A percentile compares a stretch with the other conserved stretches of the same genome.
Conservation (phyloP, 2,113 vertebrate genomes). For the Hiodon alosoides region DNA sequence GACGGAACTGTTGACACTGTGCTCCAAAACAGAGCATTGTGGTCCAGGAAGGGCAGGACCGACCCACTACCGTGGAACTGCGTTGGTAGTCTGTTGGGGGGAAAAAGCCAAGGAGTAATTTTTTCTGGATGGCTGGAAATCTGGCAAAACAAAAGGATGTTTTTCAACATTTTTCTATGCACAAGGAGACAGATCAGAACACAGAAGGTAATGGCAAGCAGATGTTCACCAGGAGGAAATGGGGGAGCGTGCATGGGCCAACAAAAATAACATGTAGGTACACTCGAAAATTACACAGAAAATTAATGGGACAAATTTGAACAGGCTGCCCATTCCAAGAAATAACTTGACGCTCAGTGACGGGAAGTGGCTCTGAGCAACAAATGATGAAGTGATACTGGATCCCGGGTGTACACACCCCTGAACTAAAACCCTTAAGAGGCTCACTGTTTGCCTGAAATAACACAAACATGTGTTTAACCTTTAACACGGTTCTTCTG, state of each 20-base stretch:
- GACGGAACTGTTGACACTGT: no score
- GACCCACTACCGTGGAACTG: not conserved
- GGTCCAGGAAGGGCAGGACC: not conserved
- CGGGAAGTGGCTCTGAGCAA: constrained; percentile 1
- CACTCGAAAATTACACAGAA: constrained; percentile 16
- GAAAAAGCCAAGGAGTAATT: not conserved
- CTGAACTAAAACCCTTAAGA: no score
- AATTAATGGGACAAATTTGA: constrained; percentile 21
- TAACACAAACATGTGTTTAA: not conserved
- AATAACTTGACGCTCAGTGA: constrained; percentile 3
- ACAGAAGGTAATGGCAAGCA: constrained; percentile 21
- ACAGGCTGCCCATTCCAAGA: constrained; percentile 9
- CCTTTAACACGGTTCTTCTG: not conserved
- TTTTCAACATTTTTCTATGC: constrained; percentile 21
- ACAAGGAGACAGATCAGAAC: constrained; percentile 17
- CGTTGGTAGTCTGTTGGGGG: not conserved
- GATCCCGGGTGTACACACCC: not conserved
- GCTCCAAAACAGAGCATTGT: not conserved
- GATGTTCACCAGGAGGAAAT: constrained; percentile 20
- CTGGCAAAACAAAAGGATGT: constrained; percentile 26
- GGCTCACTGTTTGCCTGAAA: not conserved
- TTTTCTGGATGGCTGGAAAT: constrained; percentile 6
- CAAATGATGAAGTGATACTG: constrained; percentile 1
- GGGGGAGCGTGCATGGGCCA: not conserved
- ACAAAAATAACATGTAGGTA: constrained; percentile 11